Base-by-base conservation (phyloP, 2,888 invertebrate genomes). In the Cyaniris semiargus region DNA sequence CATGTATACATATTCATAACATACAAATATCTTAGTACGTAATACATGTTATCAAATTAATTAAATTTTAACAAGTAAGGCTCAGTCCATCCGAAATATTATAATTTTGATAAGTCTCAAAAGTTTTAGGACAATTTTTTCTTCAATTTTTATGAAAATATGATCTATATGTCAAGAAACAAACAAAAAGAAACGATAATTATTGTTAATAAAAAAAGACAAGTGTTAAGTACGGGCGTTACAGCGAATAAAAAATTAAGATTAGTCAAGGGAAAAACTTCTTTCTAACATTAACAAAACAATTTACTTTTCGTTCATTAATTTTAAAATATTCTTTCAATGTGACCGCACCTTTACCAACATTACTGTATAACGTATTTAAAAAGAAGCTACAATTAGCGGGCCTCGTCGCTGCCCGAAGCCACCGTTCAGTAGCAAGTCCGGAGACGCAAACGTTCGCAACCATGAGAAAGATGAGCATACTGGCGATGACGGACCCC, bases 391-490 rank as follows among this genome's bases (percentile, higher is more conserved):
- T 66, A 27, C 27, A 66, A 31, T 66, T 31, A 21, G 27, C 58
- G 6, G 3, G 5, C 10, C 60, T 23, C 27, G 66, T 31, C 18
- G 27, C 27, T 66, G 27, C 15, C 21, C 27, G 27, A 4, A 21
- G 13, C 60, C 23, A 23, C 4, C 27, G 15, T 6, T 66, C 27
- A 1, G 66, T 15, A 18, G 13, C 66, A 2, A 31, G 1, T 60
- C 27, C 5, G 27, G 27, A 66, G 18, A 66, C 27, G 23, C 27
- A 66, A 31, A 66, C 66, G 60, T 60, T 60, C 27, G 66, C 66
- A 31, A 66, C 27, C 66, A 66, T 66, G 66, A 66, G 66, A 18
- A 74, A 72, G 48, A 74, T 53, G 53, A 74, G 74, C 48, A 18
- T 48, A 48, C 2, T 48, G 3, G 74, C 23, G 3, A 48, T 74